Conservation (phyloP, 2,113 vertebrate genomes). For the Dasyprocta punctata region DNA sequence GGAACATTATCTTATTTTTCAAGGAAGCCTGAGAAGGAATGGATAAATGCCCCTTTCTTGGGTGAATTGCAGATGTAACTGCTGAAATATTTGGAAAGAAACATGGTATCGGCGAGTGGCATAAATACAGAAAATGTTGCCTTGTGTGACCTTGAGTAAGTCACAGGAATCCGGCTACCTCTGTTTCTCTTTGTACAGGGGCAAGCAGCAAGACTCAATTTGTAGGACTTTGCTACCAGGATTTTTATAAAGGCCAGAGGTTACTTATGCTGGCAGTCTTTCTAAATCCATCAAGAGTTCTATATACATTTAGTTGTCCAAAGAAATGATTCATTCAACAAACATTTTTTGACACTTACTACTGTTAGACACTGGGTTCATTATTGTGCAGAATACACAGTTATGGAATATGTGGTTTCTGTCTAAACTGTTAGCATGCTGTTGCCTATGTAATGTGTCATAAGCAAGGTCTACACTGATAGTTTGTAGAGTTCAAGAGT, state of each 20-base stretch:
- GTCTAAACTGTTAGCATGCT: constrained; percentile 4
- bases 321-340: constrained; percentile 61
- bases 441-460: not conserved
- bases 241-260: constrained; percentile 49
- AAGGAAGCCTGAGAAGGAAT: constrained; percentile 6
- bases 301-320: constrained; percentile 24
- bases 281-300: constrained; percentile 36
- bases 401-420: not conserved
- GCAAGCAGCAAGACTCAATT: not conserved
- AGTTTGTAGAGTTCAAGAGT: not conserved
- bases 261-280: constrained; percentile 58
- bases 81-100: constrained; percentile 23
- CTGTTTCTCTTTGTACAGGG: constrained; percentile 52
- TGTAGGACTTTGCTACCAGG: constrained; percentile 40
- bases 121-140: constrained; percentile 25
- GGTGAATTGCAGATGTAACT: constrained; percentile 7
- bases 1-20: constrained; percentile 38
- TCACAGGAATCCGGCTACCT: not conserved
- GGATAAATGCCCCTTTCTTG: constrained; percentile 42
- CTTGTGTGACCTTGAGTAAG: constrained; percentile 46
- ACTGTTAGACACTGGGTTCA: not conserved
- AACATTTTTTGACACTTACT: constrained; percentile 57
- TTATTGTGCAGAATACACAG: not conserved
- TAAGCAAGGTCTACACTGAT: constrained; percentile 17
- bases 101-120: not conserved